Percentiles rank a stretch among this genome's conserved stretches.
These are phyloP conservation scores for Harmothoe impar DNA, from an alignment of 2,888 invertebrate species.

Conservation along the genomic window DNA sequence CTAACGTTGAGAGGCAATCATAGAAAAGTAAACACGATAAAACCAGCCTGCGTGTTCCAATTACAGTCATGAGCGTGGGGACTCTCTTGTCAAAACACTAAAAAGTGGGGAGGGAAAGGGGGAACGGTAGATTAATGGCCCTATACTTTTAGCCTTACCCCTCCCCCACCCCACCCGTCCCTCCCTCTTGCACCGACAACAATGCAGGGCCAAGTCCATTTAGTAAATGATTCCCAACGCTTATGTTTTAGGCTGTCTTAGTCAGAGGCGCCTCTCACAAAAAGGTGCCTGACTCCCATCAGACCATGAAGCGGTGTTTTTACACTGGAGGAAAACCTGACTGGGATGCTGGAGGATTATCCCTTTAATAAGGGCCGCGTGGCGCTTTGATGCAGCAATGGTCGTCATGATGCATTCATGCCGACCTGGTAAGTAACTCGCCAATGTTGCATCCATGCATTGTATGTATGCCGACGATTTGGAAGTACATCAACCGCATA, in stretches of 20 bases:
- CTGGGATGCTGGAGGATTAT: not conserved
- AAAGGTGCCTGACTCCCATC: conserved; percentile 2
- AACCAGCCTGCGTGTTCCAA: not conserved
- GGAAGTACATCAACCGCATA: too few relatives aligned
- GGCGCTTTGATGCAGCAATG: too few relatives aligned
- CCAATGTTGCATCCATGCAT: too few relatives aligned
- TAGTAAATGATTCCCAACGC: conserved; percentile 20
- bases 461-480: too few relatives aligned
- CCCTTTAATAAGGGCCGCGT: too few relatives aligned
- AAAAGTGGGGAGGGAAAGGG: too few relatives aligned
- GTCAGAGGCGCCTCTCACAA: not conserved
- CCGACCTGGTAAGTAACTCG: too few relatives aligned
- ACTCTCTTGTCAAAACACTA: not conserved
- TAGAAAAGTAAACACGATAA: conserved; percentile 1
- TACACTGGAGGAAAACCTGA: conserved; percentile 10
- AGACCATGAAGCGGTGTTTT: not conserved
- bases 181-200: not conserved
- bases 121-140: not conserved
- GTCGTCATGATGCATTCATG: too few relatives aligned
- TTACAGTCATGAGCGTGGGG: not conserved
- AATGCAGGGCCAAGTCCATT: not conserved
- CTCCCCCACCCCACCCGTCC: not conserved
- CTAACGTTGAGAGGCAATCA: not conserved
- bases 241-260: not conserved
- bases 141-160: not conserved